Percentiles rank a stretch among this genome's conserved stretches.
Evolutionary conservation across 2,888 invertebrate species (phyloP).

Genomic region (Stenolophus ochropezus): DNA sequence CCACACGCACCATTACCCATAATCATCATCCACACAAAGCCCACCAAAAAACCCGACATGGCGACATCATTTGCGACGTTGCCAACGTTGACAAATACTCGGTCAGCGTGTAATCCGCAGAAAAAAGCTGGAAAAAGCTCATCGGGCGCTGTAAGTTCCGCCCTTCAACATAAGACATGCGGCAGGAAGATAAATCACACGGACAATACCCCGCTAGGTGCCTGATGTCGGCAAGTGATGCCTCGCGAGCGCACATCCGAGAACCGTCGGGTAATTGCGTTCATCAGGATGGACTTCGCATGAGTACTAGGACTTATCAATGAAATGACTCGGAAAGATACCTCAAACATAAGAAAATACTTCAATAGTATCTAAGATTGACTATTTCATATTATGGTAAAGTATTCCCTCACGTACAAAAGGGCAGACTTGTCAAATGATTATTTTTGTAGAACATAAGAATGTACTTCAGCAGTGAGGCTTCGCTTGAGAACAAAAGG

Average conservation of each 20-base stretch:
- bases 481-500: too few relatives aligned
- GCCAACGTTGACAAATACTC: slow-evolving; percentile 55
- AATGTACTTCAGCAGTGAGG: too few relatives aligned
- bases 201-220: slow-evolving; percentile 6
- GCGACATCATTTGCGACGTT: slow-evolving; percentile 44
- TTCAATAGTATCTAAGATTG: too few relatives aligned
- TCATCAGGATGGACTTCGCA: slow-evolving; percentile 1
- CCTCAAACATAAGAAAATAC: too few relatives aligned
- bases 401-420: too few relatives aligned
- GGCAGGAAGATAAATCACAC: slow-evolving; percentile 46
- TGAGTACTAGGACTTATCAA: neutral
- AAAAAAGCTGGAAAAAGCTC: slow-evolving; percentile 45
- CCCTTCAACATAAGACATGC: slow-evolving; percentile 53
- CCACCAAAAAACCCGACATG: slow-evolving; percentile 34
- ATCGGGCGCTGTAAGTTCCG: slow-evolving; percentile 39
- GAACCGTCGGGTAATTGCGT: slow-evolving; percentile 42
- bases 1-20: slow-evolving; percentile 4
- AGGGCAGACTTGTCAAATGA: too few relatives aligned
- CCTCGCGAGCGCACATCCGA: neutral
- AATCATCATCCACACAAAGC: slow-evolving; percentile 3
- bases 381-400: too few relatives aligned
- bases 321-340: too few relatives aligned
- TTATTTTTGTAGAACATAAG: too few relatives aligned
- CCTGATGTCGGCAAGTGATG: neutral
- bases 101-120: slow-evolving; percentile 53